These are phyloP conservation scores for Nycticorax nycticorax DNA, from an alignment of 2,113 vertebrate species.

Conservation along the genomic window DNA sequence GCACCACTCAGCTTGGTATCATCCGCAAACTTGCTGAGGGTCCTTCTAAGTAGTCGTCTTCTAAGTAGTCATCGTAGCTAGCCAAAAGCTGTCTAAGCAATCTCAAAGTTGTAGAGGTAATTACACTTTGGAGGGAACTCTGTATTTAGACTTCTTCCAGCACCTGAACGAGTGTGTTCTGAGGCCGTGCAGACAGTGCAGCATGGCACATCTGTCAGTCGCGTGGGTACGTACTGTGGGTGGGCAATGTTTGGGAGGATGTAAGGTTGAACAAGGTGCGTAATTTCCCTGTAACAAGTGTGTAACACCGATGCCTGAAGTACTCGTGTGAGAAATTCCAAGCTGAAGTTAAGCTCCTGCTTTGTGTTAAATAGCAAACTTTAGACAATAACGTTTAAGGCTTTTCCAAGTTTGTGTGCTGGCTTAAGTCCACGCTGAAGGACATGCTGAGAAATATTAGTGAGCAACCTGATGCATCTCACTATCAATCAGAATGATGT, in stretches of 20 bases:
- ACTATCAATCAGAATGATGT: background rate
- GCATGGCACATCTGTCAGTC: no score
- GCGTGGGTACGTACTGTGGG: background rate
- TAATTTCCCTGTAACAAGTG: background rate
- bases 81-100: background rate
- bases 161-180: rapidly evolving
- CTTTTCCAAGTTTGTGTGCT: background rate
- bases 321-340: background rate
- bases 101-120: background rate
- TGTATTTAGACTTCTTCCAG: background rate
- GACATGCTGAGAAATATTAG: background rate
- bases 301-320: background rate
- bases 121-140: background rate
- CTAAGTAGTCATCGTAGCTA: rapidly evolving
- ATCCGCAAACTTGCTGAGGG: no score
- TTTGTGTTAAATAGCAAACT: background rate
- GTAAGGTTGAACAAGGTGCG: background rate
- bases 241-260: background rate
- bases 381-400: background rate
- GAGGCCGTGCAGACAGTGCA: background rate
- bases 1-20: no score
- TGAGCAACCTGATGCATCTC: background rate
- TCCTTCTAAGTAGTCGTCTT: no score
- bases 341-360: background rate
- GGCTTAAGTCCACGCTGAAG: background rate